Base-by-base conservation (phyloP, 2,113 vertebrate genomes). In the Alosa alosa region DNA sequence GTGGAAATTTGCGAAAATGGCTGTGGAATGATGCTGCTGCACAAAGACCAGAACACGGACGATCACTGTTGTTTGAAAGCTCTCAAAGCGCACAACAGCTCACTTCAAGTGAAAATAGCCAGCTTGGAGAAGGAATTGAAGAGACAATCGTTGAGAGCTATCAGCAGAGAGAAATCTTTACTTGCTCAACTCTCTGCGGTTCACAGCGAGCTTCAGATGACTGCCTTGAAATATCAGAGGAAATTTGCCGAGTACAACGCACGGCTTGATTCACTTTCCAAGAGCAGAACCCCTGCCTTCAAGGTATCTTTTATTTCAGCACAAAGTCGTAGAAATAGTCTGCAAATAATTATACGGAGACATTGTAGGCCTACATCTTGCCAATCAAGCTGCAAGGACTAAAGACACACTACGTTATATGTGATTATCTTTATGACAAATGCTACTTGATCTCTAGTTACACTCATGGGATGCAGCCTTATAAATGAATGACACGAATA, bases 191-290 rank as follows among this genome's bases (percentile, higher is more conserved):
- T 94, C 44, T 86, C 89, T 84, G 89, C 92, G 50, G 90, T 93
- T 89, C 94, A 90, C 89, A 86, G 88, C 87, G 94, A 94, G 88
- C 93, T 91, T 89, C 93, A 90, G 90, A 91, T 91, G 41, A 81
- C 90, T 20, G 92, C 93, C 81, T 92, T 93, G 88, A 86, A 89
- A 83, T 93, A 92, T 90, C 93, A 84, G 88, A 89, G 90, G 83
- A 93, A 93, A 90, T 90, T 94, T 88, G 55, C 92, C 7, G 91
- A 85, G 90, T 92, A 92, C 92, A 90, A 93, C 92, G 89, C 87
- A 86, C 93, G 90, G 89, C 87, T 91, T 86, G 86, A 91, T 89
- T 87, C 83, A 91, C 89, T 93, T 89, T 86, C 91, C 82, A 68
- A 91, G 49, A 84, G 17, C 64, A 60, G 78, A 41, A 57, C 4